Percentiles rank a stretch among this genome's conserved stretches.
Conservation (phyloP, 2,113 vertebrate genomes). For the Sebastes schlegelii region DNA sequence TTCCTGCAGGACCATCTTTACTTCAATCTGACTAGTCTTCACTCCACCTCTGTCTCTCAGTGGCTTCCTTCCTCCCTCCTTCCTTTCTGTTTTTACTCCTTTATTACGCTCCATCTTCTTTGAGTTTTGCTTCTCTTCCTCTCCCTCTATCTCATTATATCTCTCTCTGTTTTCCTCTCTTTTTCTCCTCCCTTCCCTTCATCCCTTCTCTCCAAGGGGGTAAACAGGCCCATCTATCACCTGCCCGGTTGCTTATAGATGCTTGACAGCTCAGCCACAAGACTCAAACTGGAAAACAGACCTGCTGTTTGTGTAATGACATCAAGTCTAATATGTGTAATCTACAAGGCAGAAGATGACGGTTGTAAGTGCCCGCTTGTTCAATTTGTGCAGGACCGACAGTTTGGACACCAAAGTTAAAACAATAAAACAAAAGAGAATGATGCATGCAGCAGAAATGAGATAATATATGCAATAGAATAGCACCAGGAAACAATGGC, state of each 20-base stretch:
- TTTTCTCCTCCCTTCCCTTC: not conserved
- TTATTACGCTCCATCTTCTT: not conserved
- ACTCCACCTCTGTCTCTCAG: not conserved
- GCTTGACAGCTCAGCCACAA: constrained; percentile 33
- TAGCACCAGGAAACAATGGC: not conserved
- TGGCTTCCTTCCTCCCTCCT: not conserved
- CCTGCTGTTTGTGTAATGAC: constrained; percentile 40
- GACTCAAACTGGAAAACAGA: constrained; percentile 22
- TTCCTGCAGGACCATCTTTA: not conserved
- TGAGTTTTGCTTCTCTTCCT: not conserved
- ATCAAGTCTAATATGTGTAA: constrained; percentile 24
- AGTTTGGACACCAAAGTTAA: constrained; percentile 24
- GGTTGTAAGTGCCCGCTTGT: constrained; percentile 19
- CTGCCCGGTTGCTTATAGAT: constrained; percentile 30
- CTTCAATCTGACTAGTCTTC: not conserved
- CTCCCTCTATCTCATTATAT: constrained; percentile 13
- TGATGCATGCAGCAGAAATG: constrained; percentile 2
- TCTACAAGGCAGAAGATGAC: not conserved
- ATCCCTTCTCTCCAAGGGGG: not conserved
- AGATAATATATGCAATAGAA: not conserved
- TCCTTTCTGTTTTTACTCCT: constrained; percentile 15
- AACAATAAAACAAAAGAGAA: not conserved
- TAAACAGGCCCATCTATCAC: constrained; percentile 37
- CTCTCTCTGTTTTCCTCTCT: not conserved
- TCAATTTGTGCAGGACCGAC: constrained; percentile 35